These are phyloP conservation scores for Bruchidius siliquastri DNA, from an alignment of 2,888 invertebrate species.

Conservation along the genomic window DNA sequence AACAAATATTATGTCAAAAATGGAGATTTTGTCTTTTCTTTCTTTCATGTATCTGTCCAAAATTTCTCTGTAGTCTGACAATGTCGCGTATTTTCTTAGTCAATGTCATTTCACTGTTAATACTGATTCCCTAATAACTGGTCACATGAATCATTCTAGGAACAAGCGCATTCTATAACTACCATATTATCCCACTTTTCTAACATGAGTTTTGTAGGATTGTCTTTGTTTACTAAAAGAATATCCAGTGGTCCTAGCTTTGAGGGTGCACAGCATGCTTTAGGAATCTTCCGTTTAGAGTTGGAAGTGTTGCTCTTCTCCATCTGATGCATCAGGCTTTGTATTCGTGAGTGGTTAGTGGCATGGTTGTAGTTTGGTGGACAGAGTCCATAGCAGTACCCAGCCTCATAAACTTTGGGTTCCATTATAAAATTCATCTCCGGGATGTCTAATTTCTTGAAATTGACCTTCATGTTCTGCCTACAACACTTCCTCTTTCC, in stretches of 20 bases:
- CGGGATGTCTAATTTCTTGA: constrained; percentile 56
- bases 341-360: constrained; percentile 65
- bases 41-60: neutral
- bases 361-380: constrained; percentile 65
- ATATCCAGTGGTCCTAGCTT: constrained; percentile 62
- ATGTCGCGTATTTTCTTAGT: neutral
- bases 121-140: neutral
- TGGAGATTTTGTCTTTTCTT: too few species aligned
- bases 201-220: constrained; percentile 58
- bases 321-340: constrained; percentile 62
- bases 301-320: constrained; percentile 47
- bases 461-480: constrained; percentile 61
- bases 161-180: constrained; percentile 68
- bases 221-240: constrained; percentile 60
- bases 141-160: constrained; percentile 42
- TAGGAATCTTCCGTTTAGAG: constrained; percentile 42
- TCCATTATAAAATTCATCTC: constrained; percentile 58
- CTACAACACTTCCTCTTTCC: constrained; percentile 59
- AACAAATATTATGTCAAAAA: too few species aligned
- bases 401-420: constrained; percentile 67
- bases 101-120: neutral
- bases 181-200: constrained; percentile 68
- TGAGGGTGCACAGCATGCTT: constrained; percentile 67
- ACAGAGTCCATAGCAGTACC: constrained; percentile 66
- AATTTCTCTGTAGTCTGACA: neutral